Evolutionary conservation across 2,113 vertebrate species (phyloP).

Genomic region (Corapipo altera): DNA sequence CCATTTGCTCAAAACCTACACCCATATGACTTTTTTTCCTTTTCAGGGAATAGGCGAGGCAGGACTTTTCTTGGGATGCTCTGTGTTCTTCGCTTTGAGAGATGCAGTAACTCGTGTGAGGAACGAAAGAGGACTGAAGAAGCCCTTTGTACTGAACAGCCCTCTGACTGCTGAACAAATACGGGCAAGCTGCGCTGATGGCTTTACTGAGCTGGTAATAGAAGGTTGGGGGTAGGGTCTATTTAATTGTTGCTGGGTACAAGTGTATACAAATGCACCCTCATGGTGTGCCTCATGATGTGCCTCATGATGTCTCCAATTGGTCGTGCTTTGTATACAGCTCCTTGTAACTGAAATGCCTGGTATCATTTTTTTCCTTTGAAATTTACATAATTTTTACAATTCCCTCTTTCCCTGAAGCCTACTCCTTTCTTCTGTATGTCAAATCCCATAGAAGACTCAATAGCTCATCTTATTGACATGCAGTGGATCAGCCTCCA

Average conservation of each 20-base stretch:
- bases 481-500: neutral
- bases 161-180: conserved; percentile 79
- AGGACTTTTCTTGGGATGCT: conserved; percentile 78
- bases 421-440: neutral
- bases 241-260: neutral
- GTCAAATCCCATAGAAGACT: neutral
- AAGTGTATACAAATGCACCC: neutral
- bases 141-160: conserved; percentile 74
- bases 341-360: neutral
- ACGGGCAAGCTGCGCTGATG: conserved; percentile 74
- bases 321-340: neutral
- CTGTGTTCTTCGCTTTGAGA: conserved; percentile 83
- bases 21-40: neutral
- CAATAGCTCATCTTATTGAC: neutral
- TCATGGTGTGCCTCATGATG: neutral
- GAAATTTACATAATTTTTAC: neutral
- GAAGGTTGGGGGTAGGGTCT: neutral
- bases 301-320: neutral
- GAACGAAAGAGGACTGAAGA: conserved; percentile 70
- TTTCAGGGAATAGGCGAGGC: conserved; percentile 82
- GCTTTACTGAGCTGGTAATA: conserved; percentile 77
- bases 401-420: neutral
- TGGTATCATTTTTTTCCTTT: neutral
- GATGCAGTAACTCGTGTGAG: conserved; percentile 73
- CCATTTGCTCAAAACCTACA: neutral